Conservation (phyloP, 1,140 invertebrate genomes). For the Spodoptera litura region DNA sequence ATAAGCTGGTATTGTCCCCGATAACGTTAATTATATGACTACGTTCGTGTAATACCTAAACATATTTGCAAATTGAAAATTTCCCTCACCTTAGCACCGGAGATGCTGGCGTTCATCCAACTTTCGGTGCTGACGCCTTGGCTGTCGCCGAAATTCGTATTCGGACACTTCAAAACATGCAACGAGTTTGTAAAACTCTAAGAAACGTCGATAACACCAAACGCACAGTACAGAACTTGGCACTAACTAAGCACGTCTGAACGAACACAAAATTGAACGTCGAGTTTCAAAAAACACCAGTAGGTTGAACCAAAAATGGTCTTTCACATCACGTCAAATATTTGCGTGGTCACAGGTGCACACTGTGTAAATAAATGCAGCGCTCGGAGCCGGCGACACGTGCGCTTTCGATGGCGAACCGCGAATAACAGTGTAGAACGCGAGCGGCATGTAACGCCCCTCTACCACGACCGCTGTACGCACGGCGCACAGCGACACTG, state of each 20-base stretch:
- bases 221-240: slow-evolving; percentile 62
- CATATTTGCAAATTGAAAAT: slow-evolving; percentile 58
- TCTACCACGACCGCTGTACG: slow-evolving; percentile 76
- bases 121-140: slow-evolving; percentile 69
- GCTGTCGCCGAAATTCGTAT: slow-evolving; percentile 75
- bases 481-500: slow-evolving; percentile 78
- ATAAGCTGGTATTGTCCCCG: slow-evolving; percentile 58
- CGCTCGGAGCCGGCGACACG: slow-evolving; percentile 70
- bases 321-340: slow-evolving; percentile 80
- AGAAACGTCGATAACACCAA: slow-evolving; percentile 53
- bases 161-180: slow-evolving; percentile 62
- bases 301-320: slow-evolving; percentile 72
- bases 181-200: slow-evolving; percentile 65
- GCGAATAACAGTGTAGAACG: slow-evolving; percentile 73
- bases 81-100: slow-evolving; percentile 78
- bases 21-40: slow-evolving; percentile 49
- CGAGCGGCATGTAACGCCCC: slow-evolving; percentile 64
- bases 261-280: slow-evolving; percentile 66
- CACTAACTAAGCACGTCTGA: slow-evolving; percentile 58
- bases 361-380: slow-evolving; percentile 61
- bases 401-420: slow-evolving; percentile 76
- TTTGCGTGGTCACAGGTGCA: slow-evolving; percentile 79
- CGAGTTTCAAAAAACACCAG: slow-evolving; percentile 66
- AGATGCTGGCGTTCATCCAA: slow-evolving; percentile 83
- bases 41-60: slow-evolving; percentile 43